Evolutionary conservation across 1,140 invertebrate species (phyloP).

Genomic region (Formica selysi): DNA sequence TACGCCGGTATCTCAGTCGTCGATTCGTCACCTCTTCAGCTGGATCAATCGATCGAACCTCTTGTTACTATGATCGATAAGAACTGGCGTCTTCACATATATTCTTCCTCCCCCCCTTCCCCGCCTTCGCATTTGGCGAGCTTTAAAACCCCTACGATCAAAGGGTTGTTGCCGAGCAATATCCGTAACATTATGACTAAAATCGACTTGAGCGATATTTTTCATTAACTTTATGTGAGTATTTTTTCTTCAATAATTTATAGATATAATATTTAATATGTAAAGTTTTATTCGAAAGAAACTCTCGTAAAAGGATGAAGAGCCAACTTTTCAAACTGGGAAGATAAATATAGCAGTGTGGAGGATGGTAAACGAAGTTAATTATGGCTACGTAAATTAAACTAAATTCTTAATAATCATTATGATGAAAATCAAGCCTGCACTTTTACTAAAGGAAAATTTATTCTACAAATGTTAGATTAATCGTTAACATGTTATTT

Average conservation of each 20-base stretch:
- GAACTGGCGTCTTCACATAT: conserved; percentile 31
- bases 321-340: neutral
- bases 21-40: conserved; percentile 67
- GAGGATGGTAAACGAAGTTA: neutral
- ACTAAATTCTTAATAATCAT: neutral
- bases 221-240: neutral
- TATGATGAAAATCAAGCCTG: neutral
- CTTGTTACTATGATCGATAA: conserved; percentile 53
- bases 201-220: neutral
- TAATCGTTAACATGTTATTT: neutral
- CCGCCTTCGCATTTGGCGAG: too few species aligned
- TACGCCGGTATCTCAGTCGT: conserved; percentile 72
- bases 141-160: too few species aligned
- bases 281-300: neutral
- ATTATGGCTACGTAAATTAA: neutral
- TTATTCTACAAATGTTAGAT: neutral
- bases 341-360: neutral
- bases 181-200: too few species aligned
- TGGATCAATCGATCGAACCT: conserved; percentile 70
- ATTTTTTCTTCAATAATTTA: neutral
- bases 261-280: neutral
- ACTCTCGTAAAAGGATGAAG: neutral
- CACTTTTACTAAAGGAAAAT: neutral
- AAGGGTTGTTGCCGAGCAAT: too few species aligned
- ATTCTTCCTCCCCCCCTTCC: too few species aligned